A percentile compares a stretch with the other conserved stretches of the same genome.
Conservation (phyloP, 2,888 invertebrate species). For the Diaphora mendica region DNA sequence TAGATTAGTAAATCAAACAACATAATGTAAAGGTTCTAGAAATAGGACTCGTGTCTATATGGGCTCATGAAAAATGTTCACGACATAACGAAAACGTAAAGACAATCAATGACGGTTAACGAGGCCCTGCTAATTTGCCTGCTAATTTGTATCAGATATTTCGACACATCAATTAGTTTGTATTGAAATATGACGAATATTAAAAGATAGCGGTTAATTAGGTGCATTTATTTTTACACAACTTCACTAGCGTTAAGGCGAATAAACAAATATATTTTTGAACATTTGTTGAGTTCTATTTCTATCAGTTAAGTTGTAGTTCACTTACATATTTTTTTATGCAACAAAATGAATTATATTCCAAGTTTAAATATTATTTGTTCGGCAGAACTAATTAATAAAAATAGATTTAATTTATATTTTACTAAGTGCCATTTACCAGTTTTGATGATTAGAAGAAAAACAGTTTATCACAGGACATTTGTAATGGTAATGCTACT, state of each 20-base stretch:
- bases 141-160: background rate
- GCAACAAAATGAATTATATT: too few species aligned
- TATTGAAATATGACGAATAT: background rate
- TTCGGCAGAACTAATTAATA: too few species aligned
- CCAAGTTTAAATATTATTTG: background rate
- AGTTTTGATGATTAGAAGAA: background rate
- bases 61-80: background rate
- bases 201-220: background rate
- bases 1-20: too few species aligned
- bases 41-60: too few species aligned
- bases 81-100: background rate
- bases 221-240: background rate
- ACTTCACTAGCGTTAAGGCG: too few species aligned
- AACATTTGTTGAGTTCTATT: background rate
- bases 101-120: background rate
- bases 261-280: too few species aligned
- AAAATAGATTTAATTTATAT: too few species aligned
- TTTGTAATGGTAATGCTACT: background rate
- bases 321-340: too few species aligned
- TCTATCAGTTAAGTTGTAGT: too few species aligned
- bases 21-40: too few species aligned
- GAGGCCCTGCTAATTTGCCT: background rate
- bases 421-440: too few species aligned
- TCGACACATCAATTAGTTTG: background rate
- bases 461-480: background rate